Evolutionary conservation across 2,888 invertebrate species (phyloP).

Genomic region (Diadegma fenestrale): DNA sequence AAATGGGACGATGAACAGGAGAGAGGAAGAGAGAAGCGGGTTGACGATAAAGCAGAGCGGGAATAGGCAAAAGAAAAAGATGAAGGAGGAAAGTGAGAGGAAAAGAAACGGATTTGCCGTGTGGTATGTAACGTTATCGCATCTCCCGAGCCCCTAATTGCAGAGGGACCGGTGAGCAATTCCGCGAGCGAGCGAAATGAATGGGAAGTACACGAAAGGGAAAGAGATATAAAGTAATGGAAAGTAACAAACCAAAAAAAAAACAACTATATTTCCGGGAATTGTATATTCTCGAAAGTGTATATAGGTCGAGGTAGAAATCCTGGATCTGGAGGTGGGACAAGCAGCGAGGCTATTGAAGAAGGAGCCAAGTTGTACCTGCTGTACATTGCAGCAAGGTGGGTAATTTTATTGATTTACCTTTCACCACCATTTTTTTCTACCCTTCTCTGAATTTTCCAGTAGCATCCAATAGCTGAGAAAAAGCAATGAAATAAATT

Average conservation of each 20-base stretch:
- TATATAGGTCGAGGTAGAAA: constrained; percentile 55
- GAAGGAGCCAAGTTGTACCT: constrained; percentile 43
- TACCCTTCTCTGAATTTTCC: neutral
- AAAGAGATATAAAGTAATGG: constrained; percentile 1
- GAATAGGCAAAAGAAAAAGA: constrained; percentile 26
- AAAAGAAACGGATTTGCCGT: constrained; percentile 11
- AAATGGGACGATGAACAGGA: constrained; percentile 13
- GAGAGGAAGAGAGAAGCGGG: constrained; percentile 7
- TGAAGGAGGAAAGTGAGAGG: neutral
- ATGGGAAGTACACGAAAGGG: constrained; percentile 13
- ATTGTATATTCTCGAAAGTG: constrained; percentile 59
- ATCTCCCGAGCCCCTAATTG: constrained; percentile 65
- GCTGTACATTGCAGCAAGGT: constrained; percentile 28
- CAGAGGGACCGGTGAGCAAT: constrained; percentile 62
- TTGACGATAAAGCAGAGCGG: neutral
- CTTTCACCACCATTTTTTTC: constrained; percentile 34
- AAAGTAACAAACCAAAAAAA: constrained; percentile 3
- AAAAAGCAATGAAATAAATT: neutral
- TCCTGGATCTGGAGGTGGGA: constrained; percentile 16
- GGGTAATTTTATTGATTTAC: constrained; percentile 41
- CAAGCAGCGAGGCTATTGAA: neutral
- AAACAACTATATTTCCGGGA: constrained; percentile 24
- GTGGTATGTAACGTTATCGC: constrained; percentile 63
- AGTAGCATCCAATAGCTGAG: neutral
- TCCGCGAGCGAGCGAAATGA: constrained; percentile 54